Conservation (phyloP, 2,113 vertebrate genomes). For the Asarcornis scutulata region DNA sequence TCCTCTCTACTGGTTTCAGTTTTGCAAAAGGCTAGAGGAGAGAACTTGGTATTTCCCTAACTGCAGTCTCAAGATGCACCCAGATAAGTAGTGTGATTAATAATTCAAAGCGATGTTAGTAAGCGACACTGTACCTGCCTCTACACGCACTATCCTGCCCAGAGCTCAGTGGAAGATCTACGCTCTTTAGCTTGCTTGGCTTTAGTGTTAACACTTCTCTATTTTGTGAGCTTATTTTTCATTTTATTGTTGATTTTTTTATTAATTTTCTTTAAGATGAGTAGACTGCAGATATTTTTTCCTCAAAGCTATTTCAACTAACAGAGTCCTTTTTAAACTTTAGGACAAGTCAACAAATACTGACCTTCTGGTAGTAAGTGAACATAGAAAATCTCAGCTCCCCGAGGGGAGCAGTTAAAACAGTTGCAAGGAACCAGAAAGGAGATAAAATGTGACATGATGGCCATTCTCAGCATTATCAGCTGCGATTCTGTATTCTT, state of each 20-base stretch:
- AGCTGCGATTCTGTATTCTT: not conserved
- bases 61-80: not conserved
- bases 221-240: not conserved
- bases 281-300: not conserved
- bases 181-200: not conserved
- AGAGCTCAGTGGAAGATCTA: not conserved
- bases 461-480: not conserved
- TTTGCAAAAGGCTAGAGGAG: not conserved
- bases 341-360: not conserved
- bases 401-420: not conserved
- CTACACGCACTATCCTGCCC: not conserved
- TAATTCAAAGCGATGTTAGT: not conserved
- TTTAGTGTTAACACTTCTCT: not conserved
- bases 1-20: not conserved
- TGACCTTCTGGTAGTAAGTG: not conserved
- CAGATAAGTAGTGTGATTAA: not conserved
- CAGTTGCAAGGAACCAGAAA: not conserved
- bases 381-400: not conserved
- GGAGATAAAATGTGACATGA: accelerated
- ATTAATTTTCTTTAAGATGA: not conserved
- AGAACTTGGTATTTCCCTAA: not conserved
- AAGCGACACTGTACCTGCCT: not conserved
- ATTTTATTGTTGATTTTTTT: not conserved
- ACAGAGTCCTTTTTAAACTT: not conserved
- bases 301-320: not conserved